A percentile compares a stretch with the other conserved stretches of the same genome.
These are phyloP conservation scores for Nematolebias whitei DNA, from an alignment of 2,113 vertebrate species.

Conservation along the genomic window DNA sequence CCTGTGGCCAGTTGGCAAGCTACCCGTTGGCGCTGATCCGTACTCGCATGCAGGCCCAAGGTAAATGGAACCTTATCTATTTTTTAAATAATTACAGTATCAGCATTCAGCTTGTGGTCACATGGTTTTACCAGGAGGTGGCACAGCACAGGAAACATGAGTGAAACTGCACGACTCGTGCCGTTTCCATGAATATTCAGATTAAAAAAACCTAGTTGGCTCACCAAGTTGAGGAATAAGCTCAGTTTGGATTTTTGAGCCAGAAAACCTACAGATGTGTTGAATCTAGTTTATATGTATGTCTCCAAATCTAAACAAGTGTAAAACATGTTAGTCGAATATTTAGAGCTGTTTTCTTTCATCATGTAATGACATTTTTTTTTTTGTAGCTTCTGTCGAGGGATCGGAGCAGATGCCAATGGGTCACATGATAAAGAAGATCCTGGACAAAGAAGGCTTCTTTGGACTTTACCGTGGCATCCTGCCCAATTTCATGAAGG, in stretches of 20 bases:
- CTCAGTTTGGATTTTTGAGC: too few relatives aligned
- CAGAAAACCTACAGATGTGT: too few relatives aligned
- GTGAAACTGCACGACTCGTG: too few relatives aligned
- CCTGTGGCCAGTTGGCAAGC: constrained; percentile 95
- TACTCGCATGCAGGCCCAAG: constrained; percentile 98
- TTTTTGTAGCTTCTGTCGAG: constrained; percentile 85
- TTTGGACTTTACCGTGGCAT: constrained; percentile 95
- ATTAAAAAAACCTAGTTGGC: too few relatives aligned
- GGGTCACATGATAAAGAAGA: constrained; percentile 86
- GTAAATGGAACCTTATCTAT: constrained; percentile 66
- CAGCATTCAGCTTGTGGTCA: not conserved
- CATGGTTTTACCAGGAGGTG: not conserved
- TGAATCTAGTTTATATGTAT: too few relatives aligned
- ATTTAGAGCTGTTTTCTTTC: not conserved
- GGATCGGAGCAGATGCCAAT: constrained; percentile 88
- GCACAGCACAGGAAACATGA: not conserved
- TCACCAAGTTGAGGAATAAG: too few relatives aligned
- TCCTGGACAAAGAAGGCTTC: constrained; percentile 89
- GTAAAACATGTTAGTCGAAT: too few relatives aligned
- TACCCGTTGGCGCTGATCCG: constrained; percentile 94
- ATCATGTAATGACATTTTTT: not conserved
- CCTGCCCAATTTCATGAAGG: constrained; percentile 98
- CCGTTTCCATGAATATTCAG: too few relatives aligned
- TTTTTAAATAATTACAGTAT: not conserved
- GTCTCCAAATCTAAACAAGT: too few relatives aligned